Base-by-base conservation (phyloP, 2,888 invertebrate species). In the Microplitis deprimator region DNA sequence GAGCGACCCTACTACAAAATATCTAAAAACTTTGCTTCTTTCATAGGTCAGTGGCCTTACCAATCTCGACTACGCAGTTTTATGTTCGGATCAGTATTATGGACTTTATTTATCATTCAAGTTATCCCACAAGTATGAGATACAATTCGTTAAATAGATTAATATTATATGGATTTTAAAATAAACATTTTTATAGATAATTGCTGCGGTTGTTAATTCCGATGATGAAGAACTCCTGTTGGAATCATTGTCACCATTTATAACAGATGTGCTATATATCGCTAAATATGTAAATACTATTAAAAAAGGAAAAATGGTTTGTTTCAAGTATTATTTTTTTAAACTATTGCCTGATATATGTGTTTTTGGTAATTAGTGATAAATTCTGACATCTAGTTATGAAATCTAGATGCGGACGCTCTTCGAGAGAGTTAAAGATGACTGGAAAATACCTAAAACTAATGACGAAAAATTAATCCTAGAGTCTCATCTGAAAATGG, bases 11-110 rank as follows among this genome's bases (percentile, higher is more conserved):
- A 74, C 60, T 81, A 80, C 60, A 75, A 75, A 16, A 59, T 77
- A 1, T 75, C 10, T 71, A 68, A 80, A 73, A 61, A 39, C n/a
- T 60, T 50, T 5, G 59, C 78, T 65, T 39, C 8, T 7, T 5
- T 68, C 10, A 69, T 80, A 7, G 80, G 80, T 8, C 76, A 69
- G 62, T 80, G 80, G 80, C 80, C 80, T 17, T 79, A 80, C 68
- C 80, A 80, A 20, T 41, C 76, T 16, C 50, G 50, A 6, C 20
- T 38, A 7, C 75, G 73, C 17, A 65, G 64, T 65, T 6, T 40
- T 7, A 50, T 73, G 50, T 67, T 39, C 13, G 50, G 65, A 7
- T 50, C 29, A 13, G 4, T 29, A 1, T 20, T 38, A 5, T 5
- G 50, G n/a, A n/a, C 59, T 7, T 38, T 73, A 6, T 73, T n/a